Conservation (phyloP, 2,888 invertebrate genomes). For the Ashinkailepas kermadecensis region DNA sequence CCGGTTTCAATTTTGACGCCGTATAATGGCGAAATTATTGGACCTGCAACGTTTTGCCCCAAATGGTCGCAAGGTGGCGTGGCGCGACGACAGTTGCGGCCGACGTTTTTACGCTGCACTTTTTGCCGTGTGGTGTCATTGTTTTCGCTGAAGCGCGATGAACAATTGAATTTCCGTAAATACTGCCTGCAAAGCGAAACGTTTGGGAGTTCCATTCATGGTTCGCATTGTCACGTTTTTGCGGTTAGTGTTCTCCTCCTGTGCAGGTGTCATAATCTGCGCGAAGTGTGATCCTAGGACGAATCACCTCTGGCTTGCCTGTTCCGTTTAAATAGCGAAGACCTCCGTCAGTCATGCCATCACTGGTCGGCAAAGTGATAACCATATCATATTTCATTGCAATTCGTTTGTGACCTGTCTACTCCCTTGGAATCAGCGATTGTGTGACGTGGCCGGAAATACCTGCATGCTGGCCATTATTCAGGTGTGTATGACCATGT, state of each 20-base stretch:
- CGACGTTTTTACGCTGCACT: neutral
- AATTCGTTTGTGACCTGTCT: too few relatives aligned
- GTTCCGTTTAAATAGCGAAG: neutral
- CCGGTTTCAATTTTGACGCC: slow-evolving; percentile 4
- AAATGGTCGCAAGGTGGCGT: neutral
- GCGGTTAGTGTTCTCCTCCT: neutral
- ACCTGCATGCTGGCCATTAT: too few relatives aligned
- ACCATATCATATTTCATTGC: too few relatives aligned
- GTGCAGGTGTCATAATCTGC: neutral
- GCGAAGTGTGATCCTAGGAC: neutral
- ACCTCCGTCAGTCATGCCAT: too few relatives aligned
- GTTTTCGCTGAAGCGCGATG: slow-evolving; percentile 4
- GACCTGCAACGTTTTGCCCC: slow-evolving; percentile 6
- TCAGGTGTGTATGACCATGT: too few relatives aligned
- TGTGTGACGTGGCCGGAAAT: too few relatives aligned
- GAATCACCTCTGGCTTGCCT: neutral
- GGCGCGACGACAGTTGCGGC: slow-evolving; percentile 13
- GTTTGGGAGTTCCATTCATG: neutral
- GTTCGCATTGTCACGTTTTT: neutral
- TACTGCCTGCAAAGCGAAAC: neutral
- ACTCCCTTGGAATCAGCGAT: too few relatives aligned
- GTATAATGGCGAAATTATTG: slow-evolving; percentile 20
- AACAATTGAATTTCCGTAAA: slow-evolving; percentile 20
- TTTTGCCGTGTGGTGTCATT: neutral
- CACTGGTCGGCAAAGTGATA: too few relatives aligned